phyloP scores from a whole-genome alignment of 1,140 invertebrate species.

The Oreohelix idahoensis region DNA sequence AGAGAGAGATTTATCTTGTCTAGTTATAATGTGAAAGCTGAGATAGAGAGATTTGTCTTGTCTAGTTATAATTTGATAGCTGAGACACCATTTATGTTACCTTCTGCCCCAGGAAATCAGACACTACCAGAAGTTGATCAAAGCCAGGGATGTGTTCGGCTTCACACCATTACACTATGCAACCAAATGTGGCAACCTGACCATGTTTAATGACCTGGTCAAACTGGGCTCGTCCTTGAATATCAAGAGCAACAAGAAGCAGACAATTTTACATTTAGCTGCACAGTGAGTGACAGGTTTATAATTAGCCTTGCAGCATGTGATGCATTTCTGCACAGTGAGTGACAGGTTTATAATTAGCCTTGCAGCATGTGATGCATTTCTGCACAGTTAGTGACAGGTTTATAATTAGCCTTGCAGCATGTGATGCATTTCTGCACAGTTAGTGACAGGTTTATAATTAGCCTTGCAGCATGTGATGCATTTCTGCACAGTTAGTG shows the following conservation, averaged over 20 bases:
- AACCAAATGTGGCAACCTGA: conserved; percentile 85
- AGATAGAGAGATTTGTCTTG: too few species aligned
- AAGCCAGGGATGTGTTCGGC: conserved; percentile 87
- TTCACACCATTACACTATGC: conserved; percentile 91
- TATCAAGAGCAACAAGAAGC: conserved; percentile 89
- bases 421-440: too few species aligned
- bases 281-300: conserved; percentile 78
- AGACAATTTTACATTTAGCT: conserved; percentile 90
- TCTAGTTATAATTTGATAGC: too few species aligned
- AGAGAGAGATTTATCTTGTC: too few species aligned
- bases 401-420: background rate
- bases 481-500: background rate
- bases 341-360: background rate
- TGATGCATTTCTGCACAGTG: background rate
- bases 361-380: background rate
- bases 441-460: too few species aligned
- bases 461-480: background rate
- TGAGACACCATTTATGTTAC: too few species aligned
- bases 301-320: conserved; percentile 68
- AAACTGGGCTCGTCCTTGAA: conserved; percentile 85
- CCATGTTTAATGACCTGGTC: conserved; percentile 84
- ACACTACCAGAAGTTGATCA: conserved; percentile 74
- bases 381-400: background rate
- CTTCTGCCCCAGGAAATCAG: background rate
- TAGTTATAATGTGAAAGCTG: too few species aligned